phyloP scores from a whole-genome alignment of 2,888 invertebrate species.

The Drosophila colorata region DNA sequence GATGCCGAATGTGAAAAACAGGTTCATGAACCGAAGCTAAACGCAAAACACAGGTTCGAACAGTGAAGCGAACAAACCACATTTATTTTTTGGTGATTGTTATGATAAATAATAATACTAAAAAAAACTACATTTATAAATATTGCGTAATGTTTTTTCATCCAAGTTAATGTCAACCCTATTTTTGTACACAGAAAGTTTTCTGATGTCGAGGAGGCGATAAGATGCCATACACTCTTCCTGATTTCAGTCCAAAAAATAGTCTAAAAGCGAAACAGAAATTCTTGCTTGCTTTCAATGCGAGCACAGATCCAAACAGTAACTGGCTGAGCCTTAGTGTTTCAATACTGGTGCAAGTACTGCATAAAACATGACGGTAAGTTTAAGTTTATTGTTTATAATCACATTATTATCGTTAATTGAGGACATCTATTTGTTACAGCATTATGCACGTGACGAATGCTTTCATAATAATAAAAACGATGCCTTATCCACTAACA shows the following conservation, averaged over 20 bases:
- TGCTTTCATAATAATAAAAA: constrained; percentile 85
- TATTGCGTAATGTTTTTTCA: too few species aligned
- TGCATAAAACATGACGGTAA: constrained; percentile 58
- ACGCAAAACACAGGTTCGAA: too few species aligned
- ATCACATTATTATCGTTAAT: neutral
- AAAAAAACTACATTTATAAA: too few species aligned
- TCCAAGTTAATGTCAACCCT: neutral
- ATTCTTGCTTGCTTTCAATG: constrained; percentile 22
- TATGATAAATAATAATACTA: too few species aligned
- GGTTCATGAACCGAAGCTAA: too few species aligned
- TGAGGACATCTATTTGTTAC: constrained; percentile 19
- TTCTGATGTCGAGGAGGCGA: constrained; percentile 25
- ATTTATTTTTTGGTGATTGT: too few species aligned
- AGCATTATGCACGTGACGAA: constrained; percentile 82
- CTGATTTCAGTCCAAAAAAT: constrained; percentile 13
- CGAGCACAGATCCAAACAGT: constrained; percentile 9
- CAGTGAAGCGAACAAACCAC: too few species aligned
- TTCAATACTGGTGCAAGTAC: constrained; percentile 5
- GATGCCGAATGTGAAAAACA: too few species aligned
- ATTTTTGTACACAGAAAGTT: constrained; percentile 8
- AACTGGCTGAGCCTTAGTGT: constrained; percentile 2
- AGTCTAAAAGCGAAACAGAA: constrained; percentile 9
- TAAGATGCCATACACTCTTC: constrained; percentile 33
- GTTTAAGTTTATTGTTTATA: neutral
- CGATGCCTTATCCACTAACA: constrained; percentile 92